phyloP scores from a whole-genome alignment of 2,888 invertebrate species.

The Chydorus sphaericus region DNA sequence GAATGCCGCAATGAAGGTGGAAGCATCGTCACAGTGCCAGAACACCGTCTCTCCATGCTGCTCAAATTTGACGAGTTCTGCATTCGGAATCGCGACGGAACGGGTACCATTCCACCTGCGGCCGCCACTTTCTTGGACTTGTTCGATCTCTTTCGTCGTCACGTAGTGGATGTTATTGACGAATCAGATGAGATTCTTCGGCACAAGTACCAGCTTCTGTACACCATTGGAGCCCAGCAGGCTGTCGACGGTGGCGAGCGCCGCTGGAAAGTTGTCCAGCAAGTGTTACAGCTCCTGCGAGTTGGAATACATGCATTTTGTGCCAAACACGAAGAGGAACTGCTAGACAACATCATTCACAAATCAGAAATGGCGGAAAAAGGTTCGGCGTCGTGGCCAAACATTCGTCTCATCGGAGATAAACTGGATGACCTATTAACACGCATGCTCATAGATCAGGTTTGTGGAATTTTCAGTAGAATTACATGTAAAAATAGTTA shows the following conservation, averaged over 20 bases:
- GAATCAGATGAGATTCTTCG: constrained; percentile 20
- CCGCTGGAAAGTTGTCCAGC: constrained; percentile 18
- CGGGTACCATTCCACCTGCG: background rate
- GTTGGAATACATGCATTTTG: background rate
- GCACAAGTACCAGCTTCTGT: constrained; percentile 20
- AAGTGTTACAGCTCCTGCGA: constrained; percentile 6
- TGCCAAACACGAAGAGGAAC: background rate
- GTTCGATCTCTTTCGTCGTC: constrained; percentile 15
- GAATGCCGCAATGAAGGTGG: constrained; percentile 15
- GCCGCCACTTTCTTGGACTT: constrained; percentile 7
- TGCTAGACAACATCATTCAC: background rate
- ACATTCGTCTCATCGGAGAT: background rate
- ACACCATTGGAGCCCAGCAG: constrained; percentile 18
- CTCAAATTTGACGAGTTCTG: constrained; percentile 16
- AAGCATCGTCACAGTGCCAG: constrained; percentile 17
- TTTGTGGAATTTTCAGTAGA: no score
- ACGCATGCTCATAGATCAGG: background rate
- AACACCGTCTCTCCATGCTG: constrained; percentile 15
- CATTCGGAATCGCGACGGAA: background rate
- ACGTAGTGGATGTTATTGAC: constrained; percentile 19
- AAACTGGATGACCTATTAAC: background rate
- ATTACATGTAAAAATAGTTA: no score
- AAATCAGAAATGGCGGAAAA: background rate
- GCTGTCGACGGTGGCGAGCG: constrained; percentile 15
- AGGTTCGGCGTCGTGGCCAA: background rate